Percentiles rank a stretch among this genome's conserved stretches.
These are phyloP conservation scores for Caranx melampygus DNA, from an alignment of 2,113 vertebrate genomes.

Conservation along the genomic window DNA sequence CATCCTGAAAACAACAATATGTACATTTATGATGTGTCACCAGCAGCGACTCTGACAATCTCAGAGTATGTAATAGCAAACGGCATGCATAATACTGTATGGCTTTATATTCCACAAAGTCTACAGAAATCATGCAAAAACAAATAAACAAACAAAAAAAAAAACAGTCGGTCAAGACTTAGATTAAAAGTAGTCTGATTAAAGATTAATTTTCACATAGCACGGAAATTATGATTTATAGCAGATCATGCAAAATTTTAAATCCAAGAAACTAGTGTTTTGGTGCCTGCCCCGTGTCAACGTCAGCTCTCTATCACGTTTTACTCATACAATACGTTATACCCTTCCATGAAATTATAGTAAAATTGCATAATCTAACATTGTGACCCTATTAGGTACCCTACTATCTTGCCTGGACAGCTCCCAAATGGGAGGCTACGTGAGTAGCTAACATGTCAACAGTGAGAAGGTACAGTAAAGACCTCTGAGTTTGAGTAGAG, in stretches of 20 bases:
- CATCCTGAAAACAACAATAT: constrained; percentile 92
- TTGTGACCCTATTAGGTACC: constrained; percentile 14
- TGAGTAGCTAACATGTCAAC: constrained; percentile 51
- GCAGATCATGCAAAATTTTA: constrained; percentile 13
- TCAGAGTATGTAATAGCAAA: not conserved
- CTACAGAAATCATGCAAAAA: constrained; percentile 17
- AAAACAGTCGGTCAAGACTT: not conserved
- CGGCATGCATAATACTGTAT: not conserved
- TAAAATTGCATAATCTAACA: not conserved
- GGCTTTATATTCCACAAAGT: not conserved
- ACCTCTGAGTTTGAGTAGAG: not conserved
- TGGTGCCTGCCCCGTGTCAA: not conserved
- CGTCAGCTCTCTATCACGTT: not conserved
- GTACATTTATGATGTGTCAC: constrained; percentile 32
- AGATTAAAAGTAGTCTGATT: not conserved
- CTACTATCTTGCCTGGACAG: not conserved
- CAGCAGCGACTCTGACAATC: not conserved
- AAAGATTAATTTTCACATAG: not conserved
- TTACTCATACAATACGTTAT: not conserved
- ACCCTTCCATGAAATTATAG: not conserved
- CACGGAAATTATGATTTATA: not conserved
- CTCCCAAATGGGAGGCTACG: constrained; percentile 21
- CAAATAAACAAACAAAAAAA: not conserved
- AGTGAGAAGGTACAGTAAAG: not conserved
- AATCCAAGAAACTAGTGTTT: not conserved